phyloP scores from a whole-genome alignment of 2,888 invertebrate genomes.

The Oxytorus armatus region DNA sequence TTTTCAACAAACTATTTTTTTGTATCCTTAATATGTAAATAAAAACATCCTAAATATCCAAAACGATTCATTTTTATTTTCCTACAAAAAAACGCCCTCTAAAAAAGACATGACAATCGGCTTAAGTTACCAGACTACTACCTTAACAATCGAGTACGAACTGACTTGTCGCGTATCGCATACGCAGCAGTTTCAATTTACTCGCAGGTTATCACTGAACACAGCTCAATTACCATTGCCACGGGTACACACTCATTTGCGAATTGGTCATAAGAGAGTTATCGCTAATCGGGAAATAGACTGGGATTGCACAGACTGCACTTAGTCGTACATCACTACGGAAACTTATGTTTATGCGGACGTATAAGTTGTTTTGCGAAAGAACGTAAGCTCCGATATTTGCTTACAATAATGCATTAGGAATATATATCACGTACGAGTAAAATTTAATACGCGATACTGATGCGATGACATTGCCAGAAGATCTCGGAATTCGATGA shows the following conservation, averaged over 20 bases:
- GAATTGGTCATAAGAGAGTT: conserved; percentile 15
- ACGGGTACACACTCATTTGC: neutral
- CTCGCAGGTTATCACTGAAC: conserved; percentile 26
- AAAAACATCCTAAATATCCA: no score
- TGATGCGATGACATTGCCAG: no score
- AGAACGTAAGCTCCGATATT: neutral
- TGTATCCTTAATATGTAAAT: no score
- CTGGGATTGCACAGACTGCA: conserved; percentile 7
- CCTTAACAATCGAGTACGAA: neutral
- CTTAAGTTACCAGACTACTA: no score
- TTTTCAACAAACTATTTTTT: no score
- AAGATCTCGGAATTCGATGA: no score
- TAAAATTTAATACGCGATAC: conserved; percentile 19
- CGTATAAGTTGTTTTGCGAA: no score
- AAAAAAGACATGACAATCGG: no score
- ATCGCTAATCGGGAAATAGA: conserved; percentile 25
- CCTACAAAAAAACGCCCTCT: no score
- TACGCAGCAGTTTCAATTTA: conserved; percentile 47
- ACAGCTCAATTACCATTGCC: conserved; percentile 34
- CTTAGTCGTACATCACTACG: neutral
- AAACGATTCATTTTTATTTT: no score
- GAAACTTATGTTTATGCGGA: neutral
- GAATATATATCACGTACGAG: conserved; percentile 20
- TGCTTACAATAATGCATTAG: conserved; percentile 13
- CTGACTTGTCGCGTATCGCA: neutral